Base-by-base conservation (phyloP, 2,797 vertebrate species). In the Ptychadena robeensis region DNA sequence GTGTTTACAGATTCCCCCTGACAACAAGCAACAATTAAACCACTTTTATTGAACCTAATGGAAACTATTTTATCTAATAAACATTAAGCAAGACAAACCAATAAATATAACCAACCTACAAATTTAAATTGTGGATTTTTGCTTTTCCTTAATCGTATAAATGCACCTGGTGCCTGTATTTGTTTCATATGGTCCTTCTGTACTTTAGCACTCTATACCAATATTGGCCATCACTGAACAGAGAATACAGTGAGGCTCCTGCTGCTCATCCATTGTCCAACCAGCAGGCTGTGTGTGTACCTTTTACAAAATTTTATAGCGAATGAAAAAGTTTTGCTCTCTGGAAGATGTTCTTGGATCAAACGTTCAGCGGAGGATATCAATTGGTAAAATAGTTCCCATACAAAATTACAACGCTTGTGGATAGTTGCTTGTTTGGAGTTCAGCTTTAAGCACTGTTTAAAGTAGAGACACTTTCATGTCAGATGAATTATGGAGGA, bases 401-500 rank as follows among this genome's bases (percentile, higher is more conserved):
- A 53, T 22, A 4, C 44, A 53, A 18, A 53, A 53, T 53, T 22
- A 7, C 18, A 53, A 22, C 18, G 1, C n/a, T 1, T 53, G 18
- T n/a, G 18, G 18, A 22, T 53, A 53, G 15, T 18, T 53, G 18
- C 18, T 22, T 18, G 44, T 6, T 18, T 22, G 44, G 44, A 22
- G 18, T 53, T 53, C 18, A 53, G 44, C 44, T 53, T 53, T 53
- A 53, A 27, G 11, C 59, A 28, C 59, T 48, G 9, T 44, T 82
- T 63, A 87, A 85, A 85, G 82, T 48, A 27, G 57, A 89, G 88
- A 85, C 2, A 15, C 66, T 82, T 87, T 14, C n/a, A 82, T 89
- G 87, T 89, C 81, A 61, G 18, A 67, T 88, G 86, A 91, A 85
- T 91, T 87, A 83, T 76, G 78, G 86, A 89, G 87, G 72, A 72